Evolutionary conservation across 2,888 invertebrate species (phyloP), one percentile per base, ranked within the genome.

Genomic region (Spilarctia lutea): DNA sequence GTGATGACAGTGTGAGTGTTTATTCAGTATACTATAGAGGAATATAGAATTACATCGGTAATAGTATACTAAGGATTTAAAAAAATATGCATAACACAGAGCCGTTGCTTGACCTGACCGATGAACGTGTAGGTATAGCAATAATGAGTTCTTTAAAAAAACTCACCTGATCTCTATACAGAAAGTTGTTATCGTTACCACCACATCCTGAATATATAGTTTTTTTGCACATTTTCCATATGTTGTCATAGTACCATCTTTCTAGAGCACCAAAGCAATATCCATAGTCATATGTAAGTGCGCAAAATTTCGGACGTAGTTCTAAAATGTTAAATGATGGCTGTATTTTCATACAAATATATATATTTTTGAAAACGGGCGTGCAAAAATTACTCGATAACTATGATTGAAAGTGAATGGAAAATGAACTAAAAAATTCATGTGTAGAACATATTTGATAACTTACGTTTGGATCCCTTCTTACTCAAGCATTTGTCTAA

Each of bases 191-290:
- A 73, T 89, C 91, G 77, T 95, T 95, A 0, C 95, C 95, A 0
- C 95, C 95, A 71, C 95, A 95, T 0, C 95, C 95, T 0, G 95
- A 95, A 71, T 94, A 95, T 8, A 95, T 86, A 0, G 90, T 87
- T 72, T 91, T 81, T 76, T 93, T 94, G 82, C 95, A 95, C 27
- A 91, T 91, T 68, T 91, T 90, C 93, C 93, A 94, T 6, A 85
- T 13, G 0, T 79, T 74, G 65, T 95, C 94, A 76, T 90, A 95
- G 79, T 92, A 94, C 85, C 88, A 95, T 56, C 94, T 86, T 4
- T 81, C 76, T 0, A 89, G 33, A 0, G 86, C 89, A 0, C 94
- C 95, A 42, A 95, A 95, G 77, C 95, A 96, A 80, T 86, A 94
- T 0, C 95, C 95, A 65, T 94, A 96, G 81, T 96, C 95, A 65